Conservation (phyloP, 2,113 vertebrate species). For the Pristiophorus japonicus region DNA sequence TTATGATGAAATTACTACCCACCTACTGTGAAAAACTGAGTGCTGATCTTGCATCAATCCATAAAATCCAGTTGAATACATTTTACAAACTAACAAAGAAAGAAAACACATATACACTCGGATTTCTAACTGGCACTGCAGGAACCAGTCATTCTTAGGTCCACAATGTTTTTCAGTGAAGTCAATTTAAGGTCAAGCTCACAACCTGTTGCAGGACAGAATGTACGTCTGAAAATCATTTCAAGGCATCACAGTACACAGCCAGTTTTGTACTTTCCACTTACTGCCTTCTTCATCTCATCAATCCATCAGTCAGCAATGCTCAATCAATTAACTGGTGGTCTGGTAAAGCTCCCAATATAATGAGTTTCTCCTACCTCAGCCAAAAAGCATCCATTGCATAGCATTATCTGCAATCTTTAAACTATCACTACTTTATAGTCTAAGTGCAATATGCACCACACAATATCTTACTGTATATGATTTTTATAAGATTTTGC, state of each 20-base stretch:
- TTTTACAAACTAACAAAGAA: not conserved
- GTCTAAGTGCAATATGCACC: not conserved
- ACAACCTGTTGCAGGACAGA: constrained; percentile 2
- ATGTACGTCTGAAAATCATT: not conserved
- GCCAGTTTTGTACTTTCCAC: not conserved
- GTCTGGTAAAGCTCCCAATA: constrained; percentile 15
- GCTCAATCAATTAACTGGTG: not conserved
- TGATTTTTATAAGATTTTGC: not conserved
- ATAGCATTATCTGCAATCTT: not conserved
- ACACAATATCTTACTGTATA: not conserved
- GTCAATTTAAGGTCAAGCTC: constrained; percentile 10
- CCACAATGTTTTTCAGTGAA: not conserved
- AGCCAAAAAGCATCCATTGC: not conserved
- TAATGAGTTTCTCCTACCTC: not conserved
- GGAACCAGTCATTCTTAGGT: not conserved
- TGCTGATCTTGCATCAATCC: not conserved
- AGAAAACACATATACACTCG: not conserved
- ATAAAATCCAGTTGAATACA: not conserved
- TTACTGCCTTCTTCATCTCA: not conserved
- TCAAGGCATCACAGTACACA: not conserved
- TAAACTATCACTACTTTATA: not conserved
- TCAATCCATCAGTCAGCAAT: not conserved
- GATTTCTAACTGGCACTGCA: not conserved
- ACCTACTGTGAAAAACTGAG: not conserved
- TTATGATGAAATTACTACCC: not conserved